Conservation (phyloP, 1,140 invertebrate species). For the Muscidifurax raptorellus region DNA sequence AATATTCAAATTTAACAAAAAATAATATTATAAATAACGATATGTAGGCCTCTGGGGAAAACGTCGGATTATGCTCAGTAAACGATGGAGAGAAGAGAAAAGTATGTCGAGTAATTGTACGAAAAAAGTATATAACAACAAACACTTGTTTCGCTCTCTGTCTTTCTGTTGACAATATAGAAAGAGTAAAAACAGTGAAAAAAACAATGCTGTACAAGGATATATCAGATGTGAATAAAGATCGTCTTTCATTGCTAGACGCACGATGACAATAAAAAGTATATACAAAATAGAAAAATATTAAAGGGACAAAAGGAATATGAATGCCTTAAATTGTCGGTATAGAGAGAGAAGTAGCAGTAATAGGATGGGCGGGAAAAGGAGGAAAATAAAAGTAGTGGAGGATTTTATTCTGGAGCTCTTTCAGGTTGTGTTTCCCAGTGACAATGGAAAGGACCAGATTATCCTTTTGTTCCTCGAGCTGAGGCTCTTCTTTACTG, state of each 20-base stretch:
- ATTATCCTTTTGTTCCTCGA: constrained; percentile 90
- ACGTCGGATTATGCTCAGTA: constrained; percentile 94
- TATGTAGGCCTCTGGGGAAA: constrained; percentile 90
- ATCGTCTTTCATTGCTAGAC: neutral
- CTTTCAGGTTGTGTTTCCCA: constrained; percentile 72
- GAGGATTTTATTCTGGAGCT: constrained; percentile 75
- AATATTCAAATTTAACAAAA: too few relatives aligned
- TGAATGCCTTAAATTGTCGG: constrained; percentile 12
- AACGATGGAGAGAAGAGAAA: too few relatives aligned
- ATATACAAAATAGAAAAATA: neutral
- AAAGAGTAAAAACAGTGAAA: neutral
- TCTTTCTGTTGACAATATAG: neutral
- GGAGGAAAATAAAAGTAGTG: constrained; percentile 73
- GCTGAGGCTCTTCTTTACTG: constrained; percentile 84
- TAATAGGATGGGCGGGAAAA: too few relatives aligned
- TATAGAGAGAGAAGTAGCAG: neutral
- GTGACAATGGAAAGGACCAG: constrained; percentile 82
- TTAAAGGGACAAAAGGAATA: constrained; percentile 64
- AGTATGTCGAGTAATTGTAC: too few relatives aligned
- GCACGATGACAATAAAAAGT: neutral
- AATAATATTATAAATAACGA: constrained; percentile 86
- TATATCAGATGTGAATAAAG: constrained; percentile 1
- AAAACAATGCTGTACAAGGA: too few relatives aligned
- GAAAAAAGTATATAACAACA: neutral
- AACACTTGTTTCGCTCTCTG: too few relatives aligned